These are phyloP conservation scores for Lymantria monacha DNA, from an alignment of 2,888 invertebrate genomes.

Conservation along the genomic window DNA sequence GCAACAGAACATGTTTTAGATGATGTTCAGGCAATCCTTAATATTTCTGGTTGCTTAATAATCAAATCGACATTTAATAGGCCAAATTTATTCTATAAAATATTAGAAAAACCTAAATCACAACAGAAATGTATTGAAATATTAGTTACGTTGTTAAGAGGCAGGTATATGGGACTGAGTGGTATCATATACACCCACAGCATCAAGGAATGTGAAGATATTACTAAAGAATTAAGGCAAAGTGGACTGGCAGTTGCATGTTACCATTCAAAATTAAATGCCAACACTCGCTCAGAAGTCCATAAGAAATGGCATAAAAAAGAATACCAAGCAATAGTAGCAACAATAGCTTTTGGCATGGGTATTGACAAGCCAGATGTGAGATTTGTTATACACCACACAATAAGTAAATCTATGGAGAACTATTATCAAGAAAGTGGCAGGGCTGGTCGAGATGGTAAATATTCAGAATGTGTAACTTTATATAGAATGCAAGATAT, in stretches of 20 bases:
- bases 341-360: constrained; percentile 97
- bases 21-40: constrained; percentile 94
- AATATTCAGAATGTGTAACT: constrained; percentile 88
- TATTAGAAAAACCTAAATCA: constrained; percentile 84
- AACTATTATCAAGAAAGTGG: constrained; percentile 97
- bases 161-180: constrained; percentile 86
- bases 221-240: constrained; percentile 84
- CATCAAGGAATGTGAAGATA: constrained; percentile 92
- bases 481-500: constrained; percentile 90
- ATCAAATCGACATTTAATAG: constrained; percentile 94
- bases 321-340: constrained; percentile 90
- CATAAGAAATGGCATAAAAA: constrained; percentile 86
- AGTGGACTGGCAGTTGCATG: constrained; percentile 86
- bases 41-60: constrained; percentile 89
- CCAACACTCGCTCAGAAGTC: constrained; percentile 83
- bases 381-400: constrained; percentile 94
- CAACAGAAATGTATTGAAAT: constrained; percentile 84
- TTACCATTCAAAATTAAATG: constrained; percentile 92
- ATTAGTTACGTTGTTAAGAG: constrained; percentile 85
- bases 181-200: constrained; percentile 96
- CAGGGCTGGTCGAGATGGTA: constrained; percentile 92
- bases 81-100: constrained; percentile 93
- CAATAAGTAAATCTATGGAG: constrained; percentile 92
- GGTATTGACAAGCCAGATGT: constrained; percentile 95
- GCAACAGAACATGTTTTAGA: constrained; percentile 90